Conservation (phyloP, 2,888 invertebrate species). For the Mechanitis mazaeus region DNA sequence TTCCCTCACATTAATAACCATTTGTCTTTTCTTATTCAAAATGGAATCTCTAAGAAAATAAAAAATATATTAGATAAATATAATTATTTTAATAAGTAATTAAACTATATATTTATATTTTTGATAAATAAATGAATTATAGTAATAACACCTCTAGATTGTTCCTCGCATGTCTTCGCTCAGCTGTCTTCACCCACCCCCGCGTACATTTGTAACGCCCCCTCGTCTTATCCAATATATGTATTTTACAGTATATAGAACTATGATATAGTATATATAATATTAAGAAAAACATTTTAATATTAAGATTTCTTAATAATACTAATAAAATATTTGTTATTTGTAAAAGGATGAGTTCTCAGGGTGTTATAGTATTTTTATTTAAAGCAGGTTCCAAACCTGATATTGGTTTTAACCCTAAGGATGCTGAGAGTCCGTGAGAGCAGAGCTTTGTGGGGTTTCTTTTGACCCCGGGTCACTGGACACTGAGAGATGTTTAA, state of each 20-base stretch:
- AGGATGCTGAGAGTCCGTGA: constrained; percentile 51
- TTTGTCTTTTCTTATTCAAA: no score
- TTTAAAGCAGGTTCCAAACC: constrained; percentile 32
- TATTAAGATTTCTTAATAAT: no score
- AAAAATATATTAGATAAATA: no score
- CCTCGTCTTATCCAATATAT: constrained; percentile 61
- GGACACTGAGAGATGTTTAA: constrained; percentile 32
- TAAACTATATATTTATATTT: neutral
- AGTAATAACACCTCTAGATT: constrained; percentile 43
- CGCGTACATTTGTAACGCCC: constrained; percentile 45
- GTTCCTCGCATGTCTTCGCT: constrained; percentile 57
- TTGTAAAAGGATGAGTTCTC: neutral
- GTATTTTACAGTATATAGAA: constrained; percentile 35
- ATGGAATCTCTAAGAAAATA: neutral
- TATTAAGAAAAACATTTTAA: neutral
- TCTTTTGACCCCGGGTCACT: constrained; percentile 52
- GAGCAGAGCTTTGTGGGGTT: constrained; percentile 50
- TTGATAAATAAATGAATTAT: neutral
- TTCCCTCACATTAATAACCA: no score
- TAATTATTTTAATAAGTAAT: neutral
- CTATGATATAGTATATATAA: constrained; percentile 6
- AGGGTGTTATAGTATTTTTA: neutral
- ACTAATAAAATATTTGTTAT: no score
- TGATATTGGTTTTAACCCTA: constrained; percentile 38
- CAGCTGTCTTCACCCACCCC: constrained; percentile 64